A percentile compares a stretch with the other conserved stretches of the same genome.
Conservation (phyloP, 2,113 vertebrate species). For the Takifugu flavidus region DNA sequence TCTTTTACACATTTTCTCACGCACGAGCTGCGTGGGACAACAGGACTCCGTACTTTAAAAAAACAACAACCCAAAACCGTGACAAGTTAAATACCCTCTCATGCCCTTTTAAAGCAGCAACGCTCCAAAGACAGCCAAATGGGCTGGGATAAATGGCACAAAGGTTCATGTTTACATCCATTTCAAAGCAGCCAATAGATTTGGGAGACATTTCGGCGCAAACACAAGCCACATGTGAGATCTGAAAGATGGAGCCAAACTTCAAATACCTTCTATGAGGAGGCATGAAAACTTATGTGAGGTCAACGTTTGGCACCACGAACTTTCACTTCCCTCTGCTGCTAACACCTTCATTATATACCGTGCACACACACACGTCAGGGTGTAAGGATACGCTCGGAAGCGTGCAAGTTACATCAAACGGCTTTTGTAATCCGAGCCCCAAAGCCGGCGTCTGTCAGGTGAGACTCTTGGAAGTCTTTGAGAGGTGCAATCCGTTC, state of each 20-base stretch:
- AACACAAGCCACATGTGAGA: constrained; percentile 70
- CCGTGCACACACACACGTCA: constrained; percentile 20
- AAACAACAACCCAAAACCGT: constrained; percentile 11
- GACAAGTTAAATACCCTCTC: constrained; percentile 27
- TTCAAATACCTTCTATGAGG: constrained; percentile 46
- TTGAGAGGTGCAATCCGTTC: constrained; percentile 22
- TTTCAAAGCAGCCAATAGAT: constrained; percentile 58
- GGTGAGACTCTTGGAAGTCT: constrained; percentile 33
- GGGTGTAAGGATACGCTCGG: constrained; percentile 14
- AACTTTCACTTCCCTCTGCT: constrained; percentile 32
- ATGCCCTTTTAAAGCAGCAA: constrained; percentile 25
- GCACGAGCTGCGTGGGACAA: constrained; percentile 23
- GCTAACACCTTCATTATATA: constrained; percentile 48
- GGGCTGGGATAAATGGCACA: constrained; percentile 27
- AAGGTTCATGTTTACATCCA: constrained; percentile 52
- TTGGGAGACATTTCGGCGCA: constrained; percentile 54
- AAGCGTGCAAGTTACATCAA: constrained; percentile 22
- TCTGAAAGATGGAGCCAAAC: constrained; percentile 48
- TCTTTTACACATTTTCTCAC: constrained; percentile 34
- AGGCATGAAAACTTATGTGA: constrained; percentile 45
- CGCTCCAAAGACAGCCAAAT: constrained; percentile 34
- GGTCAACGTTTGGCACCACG: constrained; percentile 52
- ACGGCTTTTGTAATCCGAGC: constrained; percentile 45
- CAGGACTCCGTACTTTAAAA: constrained; percentile 14
- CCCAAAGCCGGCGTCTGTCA: constrained; percentile 6